Evolutionary conservation across 2,888 invertebrate species (phyloP), one percentile per base, ranked within the genome.

Genomic region (Elegia similella): DNA sequence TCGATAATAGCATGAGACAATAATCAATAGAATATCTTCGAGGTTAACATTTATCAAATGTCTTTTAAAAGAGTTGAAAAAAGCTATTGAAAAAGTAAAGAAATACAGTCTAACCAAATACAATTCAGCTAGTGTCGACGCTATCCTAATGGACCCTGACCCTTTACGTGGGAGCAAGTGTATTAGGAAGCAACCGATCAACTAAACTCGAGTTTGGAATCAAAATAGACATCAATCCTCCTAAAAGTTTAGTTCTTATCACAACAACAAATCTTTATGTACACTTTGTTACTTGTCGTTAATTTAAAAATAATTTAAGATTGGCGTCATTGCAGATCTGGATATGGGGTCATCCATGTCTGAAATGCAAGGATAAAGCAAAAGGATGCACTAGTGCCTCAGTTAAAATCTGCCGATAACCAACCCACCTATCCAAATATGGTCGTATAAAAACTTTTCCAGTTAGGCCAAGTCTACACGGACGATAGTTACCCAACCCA

Each of bases 151-250:
- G 34, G 50, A 50, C 38, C 34, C 34, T 50, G 34, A 34, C 50
- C 50, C 50, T 50, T 50, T 50, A 50, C 50, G 50, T 50, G 34
- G 50, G 50, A 34, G 50, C 50, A 6, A 30, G 34, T 38, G 50
- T 50, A 50, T 50, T 50, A 50, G 50, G 50, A 50, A 50, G 50
- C 34, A 50, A 50, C 50, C 50, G 50, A 50, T 50, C 50, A 50
- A 50, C 34, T 50, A 50, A 50, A 50, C 50, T 50, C 17, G 46
- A 12, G 50, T 50, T 16, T 17, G 50, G 17, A 50, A 32, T 34
- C 48, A 10, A 17, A 50, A 50, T 17, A 50, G 17, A 17, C 34
- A 50, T 38, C 2, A 38, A 17, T 50, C 10, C 17, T 17, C 34
- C 38, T 34, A 50, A 48, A 48, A 30, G 32, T 48, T 38, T 1